A percentile compares a stretch with the other conserved stretches of the same genome.
phyloP scores from a whole-genome alignment of 2,797 vertebrate species.

The Petrocephalus schoutedeni region DNA sequence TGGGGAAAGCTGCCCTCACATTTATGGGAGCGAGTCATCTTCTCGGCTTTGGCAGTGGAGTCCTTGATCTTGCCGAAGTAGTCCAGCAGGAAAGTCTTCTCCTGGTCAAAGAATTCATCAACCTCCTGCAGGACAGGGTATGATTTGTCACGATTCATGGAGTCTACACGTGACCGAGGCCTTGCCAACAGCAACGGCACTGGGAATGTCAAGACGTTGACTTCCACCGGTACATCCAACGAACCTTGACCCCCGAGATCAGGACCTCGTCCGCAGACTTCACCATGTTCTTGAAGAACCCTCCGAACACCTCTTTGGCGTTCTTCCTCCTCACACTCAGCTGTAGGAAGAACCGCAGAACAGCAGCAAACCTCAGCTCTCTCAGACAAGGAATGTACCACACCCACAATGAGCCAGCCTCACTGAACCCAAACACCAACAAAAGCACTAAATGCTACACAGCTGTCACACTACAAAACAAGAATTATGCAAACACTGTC shows the following conservation, averaged over 20 bases:
- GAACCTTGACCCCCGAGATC: slow-evolving; percentile 90
- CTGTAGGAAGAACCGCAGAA: slow-evolving; percentile 50
- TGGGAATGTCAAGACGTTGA: background rate
- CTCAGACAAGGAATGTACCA: background rate
- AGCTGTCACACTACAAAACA: background rate
- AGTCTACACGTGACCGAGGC: background rate
- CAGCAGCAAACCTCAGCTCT: background rate
- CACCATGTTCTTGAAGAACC: slow-evolving; percentile 92
- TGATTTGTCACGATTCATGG: background rate
- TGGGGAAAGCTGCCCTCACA: slow-evolving; percentile 59
- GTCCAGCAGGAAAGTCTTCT: slow-evolving; percentile 91
- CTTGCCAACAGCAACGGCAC: background rate
- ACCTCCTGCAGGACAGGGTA: slow-evolving; percentile 71
- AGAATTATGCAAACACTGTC: background rate
- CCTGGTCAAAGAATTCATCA: slow-evolving; percentile 97
- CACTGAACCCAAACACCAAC: background rate
- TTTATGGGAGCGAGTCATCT: slow-evolving; percentile 94
- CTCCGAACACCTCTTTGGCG: slow-evolving; percentile 95
- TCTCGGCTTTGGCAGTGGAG: slow-evolving; percentile 88
- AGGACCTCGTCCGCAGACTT: slow-evolving; percentile 94
- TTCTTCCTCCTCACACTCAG: slow-evolving; percentile 92
- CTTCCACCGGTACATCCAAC: background rate
- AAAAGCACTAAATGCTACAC: background rate
- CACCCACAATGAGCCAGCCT: background rate
- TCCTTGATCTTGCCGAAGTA: slow-evolving; percentile 94